Conservation (phyloP, 2,113 vertebrate genomes). For the Bubo blakistoni region DNA sequence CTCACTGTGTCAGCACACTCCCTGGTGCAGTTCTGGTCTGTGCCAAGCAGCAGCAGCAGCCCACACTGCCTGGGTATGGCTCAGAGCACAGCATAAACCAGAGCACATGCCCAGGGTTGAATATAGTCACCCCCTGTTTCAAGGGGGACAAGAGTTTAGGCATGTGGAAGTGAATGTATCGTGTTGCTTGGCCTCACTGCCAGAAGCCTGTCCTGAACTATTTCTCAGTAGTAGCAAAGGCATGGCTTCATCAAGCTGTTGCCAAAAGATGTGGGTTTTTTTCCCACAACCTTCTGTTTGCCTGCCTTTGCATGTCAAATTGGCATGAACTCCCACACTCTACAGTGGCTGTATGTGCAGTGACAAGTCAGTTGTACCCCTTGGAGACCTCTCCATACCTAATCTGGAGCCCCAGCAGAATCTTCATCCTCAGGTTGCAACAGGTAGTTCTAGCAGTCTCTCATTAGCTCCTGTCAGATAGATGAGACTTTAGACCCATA, state of each 20-base stretch:
- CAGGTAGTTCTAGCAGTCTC: neutral
- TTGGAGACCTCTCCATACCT: neutral
- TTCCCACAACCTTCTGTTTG: neutral
- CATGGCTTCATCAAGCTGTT: neutral
- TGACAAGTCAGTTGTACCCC: neutral
- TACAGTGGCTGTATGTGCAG: neutral
- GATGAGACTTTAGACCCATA: neutral
- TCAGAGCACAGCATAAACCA: neutral
- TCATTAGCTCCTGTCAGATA: neutral
- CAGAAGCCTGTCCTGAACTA: neutral
- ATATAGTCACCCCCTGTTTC: neutral
- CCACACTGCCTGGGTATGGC: fast-evolving
- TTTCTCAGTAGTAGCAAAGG: neutral
- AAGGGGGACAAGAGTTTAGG: neutral
- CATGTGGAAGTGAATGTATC: neutral
- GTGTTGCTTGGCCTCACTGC: neutral
- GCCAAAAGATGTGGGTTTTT: neutral
- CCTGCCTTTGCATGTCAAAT: neutral
- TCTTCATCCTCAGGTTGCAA: neutral
- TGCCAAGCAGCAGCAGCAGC: neutral
- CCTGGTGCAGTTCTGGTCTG: neutral
- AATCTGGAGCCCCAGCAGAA: neutral
- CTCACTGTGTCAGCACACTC: neutral
- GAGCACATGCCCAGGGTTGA: neutral
- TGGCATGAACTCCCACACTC: neutral